Evolutionary conservation across 2,888 invertebrate species (phyloP).

Genomic region (Sialis lutaria): DNA sequence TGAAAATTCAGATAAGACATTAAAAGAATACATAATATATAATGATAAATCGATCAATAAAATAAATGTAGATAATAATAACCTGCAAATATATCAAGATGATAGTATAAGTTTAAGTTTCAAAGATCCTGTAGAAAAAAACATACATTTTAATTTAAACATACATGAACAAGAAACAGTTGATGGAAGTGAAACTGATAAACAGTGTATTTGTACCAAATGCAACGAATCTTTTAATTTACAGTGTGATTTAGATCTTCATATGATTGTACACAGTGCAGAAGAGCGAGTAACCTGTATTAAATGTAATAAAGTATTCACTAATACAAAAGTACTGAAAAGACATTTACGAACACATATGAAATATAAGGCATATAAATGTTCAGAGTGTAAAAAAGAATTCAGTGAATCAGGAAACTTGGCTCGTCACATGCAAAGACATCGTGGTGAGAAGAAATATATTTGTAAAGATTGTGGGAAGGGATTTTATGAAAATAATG

Average conservation of each 20-base stretch:
- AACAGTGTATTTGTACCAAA: neutral
- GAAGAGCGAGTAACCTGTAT: constrained; percentile 12
- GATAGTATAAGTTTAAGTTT: neutral
- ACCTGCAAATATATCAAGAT: neutral
- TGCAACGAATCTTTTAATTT: constrained; percentile 13
- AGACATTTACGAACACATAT: constrained; percentile 19
- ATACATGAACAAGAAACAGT: neutral
- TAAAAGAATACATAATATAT: constrained; percentile 6
- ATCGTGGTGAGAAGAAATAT: constrained; percentile 19
- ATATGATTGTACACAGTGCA: constrained; percentile 17
- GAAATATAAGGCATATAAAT: constrained; percentile 18
- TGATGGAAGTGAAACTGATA: neutral
- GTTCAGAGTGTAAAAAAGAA: constrained; percentile 16
- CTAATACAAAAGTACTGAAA: constrained; percentile 17
- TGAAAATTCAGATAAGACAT: constrained; percentile 15
- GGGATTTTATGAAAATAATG: constrained; percentile 20
- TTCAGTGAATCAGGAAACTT: constrained; percentile 20
- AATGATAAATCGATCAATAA: neutral
- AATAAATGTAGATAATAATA: neutral
- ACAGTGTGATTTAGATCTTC: constrained; percentile 16
- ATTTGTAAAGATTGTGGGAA: constrained; percentile 20
- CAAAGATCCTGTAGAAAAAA: neutral
- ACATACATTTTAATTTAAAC: neutral
- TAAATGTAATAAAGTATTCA: constrained; percentile 17
- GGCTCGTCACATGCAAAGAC: constrained; percentile 19